These are phyloP conservation scores for Palythoa grandiflora DNA, from an alignment of 92 coral and sea anemone species.

Conservation along the genomic window DNA sequence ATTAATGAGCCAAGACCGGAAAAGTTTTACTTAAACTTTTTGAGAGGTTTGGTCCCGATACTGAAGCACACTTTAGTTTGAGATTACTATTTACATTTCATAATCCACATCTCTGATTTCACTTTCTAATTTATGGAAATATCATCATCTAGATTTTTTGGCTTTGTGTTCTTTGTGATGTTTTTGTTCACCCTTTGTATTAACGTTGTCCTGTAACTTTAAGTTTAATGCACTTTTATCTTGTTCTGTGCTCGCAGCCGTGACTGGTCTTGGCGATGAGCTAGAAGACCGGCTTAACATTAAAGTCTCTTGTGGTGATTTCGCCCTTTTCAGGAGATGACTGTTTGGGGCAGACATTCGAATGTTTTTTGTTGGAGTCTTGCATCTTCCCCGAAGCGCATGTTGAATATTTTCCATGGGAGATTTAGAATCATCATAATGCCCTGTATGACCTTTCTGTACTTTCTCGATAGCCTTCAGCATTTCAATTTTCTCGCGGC, in stretches of 20 bases:
- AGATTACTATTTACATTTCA: not conserved
- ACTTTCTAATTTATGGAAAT: not conserved
- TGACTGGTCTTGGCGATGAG: not conserved
- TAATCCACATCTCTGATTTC: constrained; percentile 6
- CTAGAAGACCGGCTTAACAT: not conserved
- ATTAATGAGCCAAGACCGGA: too few relatives aligned
- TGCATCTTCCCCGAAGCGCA: constrained; percentile 67
- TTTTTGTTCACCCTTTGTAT: constrained; percentile 9
- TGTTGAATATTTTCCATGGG: constrained; percentile 84
- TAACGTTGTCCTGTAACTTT: not conserved
- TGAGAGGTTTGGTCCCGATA: not conserved
- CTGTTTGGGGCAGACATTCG: constrained; percentile 60
- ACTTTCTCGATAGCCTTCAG: constrained; percentile 77
- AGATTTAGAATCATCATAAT: constrained; percentile 78
- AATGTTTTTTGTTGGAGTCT: constrained; percentile 70
- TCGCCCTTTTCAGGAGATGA: constrained; percentile 63
- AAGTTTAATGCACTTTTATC: not conserved
- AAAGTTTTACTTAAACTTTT: not conserved
- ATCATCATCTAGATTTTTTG: not conserved
- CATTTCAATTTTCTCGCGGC: constrained; percentile 65
- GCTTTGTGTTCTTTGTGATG: not conserved
- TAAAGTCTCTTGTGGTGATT: constrained; percentile 64
- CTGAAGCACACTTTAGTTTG: not conserved
- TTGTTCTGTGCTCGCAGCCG: not conserved
- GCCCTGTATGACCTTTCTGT: constrained; percentile 75